Base-by-base conservation (phyloP, 2,888 invertebrate genomes). In the Tromatobia lineatoria region DNA sequence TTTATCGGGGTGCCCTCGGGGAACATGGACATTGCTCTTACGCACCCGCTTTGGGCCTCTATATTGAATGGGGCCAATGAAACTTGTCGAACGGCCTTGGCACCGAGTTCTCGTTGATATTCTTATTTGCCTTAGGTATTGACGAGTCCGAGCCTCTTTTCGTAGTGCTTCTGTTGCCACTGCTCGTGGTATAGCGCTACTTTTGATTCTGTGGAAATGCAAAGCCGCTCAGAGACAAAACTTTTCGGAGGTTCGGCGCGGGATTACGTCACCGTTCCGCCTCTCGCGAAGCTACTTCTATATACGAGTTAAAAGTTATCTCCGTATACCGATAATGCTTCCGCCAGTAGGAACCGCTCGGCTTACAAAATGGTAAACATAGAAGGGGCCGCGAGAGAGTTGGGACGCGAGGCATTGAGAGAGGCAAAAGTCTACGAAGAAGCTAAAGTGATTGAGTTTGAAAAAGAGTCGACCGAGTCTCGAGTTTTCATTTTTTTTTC, bases 381-480 rank as follows among this genome's bases (percentile, higher is more conserved):
- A 66, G 64, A 47, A 20, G 59, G 38, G 73, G 29, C 29, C 29
- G 38, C 42, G n/a, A 79, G 61, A 23, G 23, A 64, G 54, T 42
- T 38, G 64, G 61, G 86, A 67, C 34, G 64, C 76, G n/a, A n/a
- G 80, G 85, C 18, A 52, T 29, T 42, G 69, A 20, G 76, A 38
- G 80, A 59, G 66, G 69, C 74, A 82, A 77, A 82, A 78, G 77
- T 78, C 70, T 54, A 76, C 57, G 81, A 85, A 82, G 52, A 83
- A 82, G 81, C 82, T 85, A 87, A 89, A 89, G 90, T 90, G 91
- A 91, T 90, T 90, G 91, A 91, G 88, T 90, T 91, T 87, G 76
- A 83, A 64, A 81, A 34, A 73, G 79, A 54, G 34, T 66, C 69
- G 23, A 25, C 38, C n/a, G 45, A 23, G 67, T 67, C 79, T 47